phyloP scores from a whole-genome alignment of 2,888 invertebrate species.

The Leucophora obtusa region DNA sequence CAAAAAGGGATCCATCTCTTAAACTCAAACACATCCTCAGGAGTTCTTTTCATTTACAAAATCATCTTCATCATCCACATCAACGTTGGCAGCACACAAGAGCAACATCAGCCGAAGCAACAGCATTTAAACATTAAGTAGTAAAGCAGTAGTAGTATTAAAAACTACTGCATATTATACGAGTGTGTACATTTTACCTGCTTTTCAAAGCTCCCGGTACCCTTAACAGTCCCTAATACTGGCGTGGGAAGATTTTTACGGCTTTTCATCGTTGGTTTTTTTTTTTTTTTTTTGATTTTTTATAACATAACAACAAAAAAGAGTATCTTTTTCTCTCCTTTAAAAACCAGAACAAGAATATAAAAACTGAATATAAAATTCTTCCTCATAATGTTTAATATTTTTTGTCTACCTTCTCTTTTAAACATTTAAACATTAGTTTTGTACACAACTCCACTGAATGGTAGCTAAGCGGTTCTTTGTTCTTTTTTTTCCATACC shows the following conservation, averaged over 20 bases:
- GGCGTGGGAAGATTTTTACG: slow-evolving; percentile 79
- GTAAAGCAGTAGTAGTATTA: slow-evolving; percentile 27
- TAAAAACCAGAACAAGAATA: slow-evolving; percentile 16
- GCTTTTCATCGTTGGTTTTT: slow-evolving; percentile 32
- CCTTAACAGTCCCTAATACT: slow-evolving; percentile 66
- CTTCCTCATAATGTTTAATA: slow-evolving; percentile 14
- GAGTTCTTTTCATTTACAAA: slow-evolving; percentile 38
- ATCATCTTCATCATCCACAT: slow-evolving; percentile 16
- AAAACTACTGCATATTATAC: slow-evolving; percentile 13
- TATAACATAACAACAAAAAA: slow-evolving; percentile 4
- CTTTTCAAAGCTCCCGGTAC: slow-evolving; percentile 60
- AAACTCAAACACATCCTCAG: slow-evolving; percentile 30
- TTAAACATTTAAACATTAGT: slow-evolving; percentile 6
- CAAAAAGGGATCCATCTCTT: slow-evolving; percentile 39
- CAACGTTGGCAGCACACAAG: slow-evolving; percentile 5
- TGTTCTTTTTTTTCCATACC: slow-evolving; percentile 50
- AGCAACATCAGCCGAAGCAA: slow-evolving; percentile 27
- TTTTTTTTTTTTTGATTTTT: slow-evolving; percentile 14
- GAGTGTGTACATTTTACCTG: slow-evolving; percentile 51
- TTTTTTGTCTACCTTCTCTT: slow-evolving; percentile 4
- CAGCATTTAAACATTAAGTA: slow-evolving; percentile 41
- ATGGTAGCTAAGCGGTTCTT: slow-evolving; percentile 56
- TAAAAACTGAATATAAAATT: slow-evolving; percentile 18
- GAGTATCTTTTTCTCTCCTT: slow-evolving; percentile 58
- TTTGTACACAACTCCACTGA: slow-evolving; percentile 16